phyloP scores from a whole-genome alignment of 2,888 invertebrate species.

The Pollenia labialis region DNA sequence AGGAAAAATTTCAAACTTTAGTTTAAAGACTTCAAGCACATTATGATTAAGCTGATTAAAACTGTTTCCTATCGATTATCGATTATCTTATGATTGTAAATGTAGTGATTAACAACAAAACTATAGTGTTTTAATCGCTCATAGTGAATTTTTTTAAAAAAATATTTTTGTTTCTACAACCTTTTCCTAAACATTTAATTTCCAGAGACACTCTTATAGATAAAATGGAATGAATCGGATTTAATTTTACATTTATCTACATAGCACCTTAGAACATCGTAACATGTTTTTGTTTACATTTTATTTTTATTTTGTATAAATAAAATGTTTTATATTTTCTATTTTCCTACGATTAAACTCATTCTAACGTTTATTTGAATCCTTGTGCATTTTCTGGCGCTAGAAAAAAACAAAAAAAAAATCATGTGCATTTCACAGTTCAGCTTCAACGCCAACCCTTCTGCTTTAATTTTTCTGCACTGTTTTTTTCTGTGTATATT shows the following conservation, averaged over 20 bases:
- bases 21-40: too few species aligned
- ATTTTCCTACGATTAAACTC: conserved; percentile 9
- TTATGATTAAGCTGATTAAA: too few species aligned
- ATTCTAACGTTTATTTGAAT: conserved; percentile 31
- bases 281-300: neutral
- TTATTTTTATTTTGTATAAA: neutral
- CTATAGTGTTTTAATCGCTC: too few species aligned
- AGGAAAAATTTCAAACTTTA: too few species aligned
- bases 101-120: too few species aligned
- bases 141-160: too few species aligned
- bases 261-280: neutral
- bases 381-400: conserved; percentile 41
- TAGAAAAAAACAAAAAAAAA: conserved; percentile 2
- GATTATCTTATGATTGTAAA: too few species aligned
- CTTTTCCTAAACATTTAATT: too few species aligned
- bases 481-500: conserved; percentile 38
- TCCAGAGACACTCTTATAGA: neutral
- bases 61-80: too few species aligned
- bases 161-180: too few species aligned
- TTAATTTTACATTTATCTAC: conserved; percentile 34
- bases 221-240: conserved; percentile 7
- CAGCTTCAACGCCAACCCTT: conserved; percentile 47
- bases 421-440: conserved; percentile 51
- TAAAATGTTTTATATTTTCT: conserved; percentile 31
- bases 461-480: conserved; percentile 8